Base-by-base conservation (phyloP, 53 echinoderm and acorn worm genomes). In the Temnopleurus reevesii region DNA sequence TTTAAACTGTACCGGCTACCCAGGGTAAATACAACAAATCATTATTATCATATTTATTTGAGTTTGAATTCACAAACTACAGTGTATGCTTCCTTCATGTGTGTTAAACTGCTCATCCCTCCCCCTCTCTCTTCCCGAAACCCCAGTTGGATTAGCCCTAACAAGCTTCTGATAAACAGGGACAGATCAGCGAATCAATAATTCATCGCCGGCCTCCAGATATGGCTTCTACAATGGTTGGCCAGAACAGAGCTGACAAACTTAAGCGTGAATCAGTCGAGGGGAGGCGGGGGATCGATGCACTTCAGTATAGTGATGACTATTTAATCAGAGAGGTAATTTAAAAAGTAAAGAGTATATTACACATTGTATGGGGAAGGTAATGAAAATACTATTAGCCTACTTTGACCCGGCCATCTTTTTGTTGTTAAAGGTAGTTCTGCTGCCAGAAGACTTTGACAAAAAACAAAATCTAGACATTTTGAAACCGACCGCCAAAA, bases 161-260 rank as follows among this genome's bases (percentile, higher is more conserved):
- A 79, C 79, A 79, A 79, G 79, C 79, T 49, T 17, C 46, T 46
- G 28, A 46, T 79, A 28, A 79, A 79, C 47, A 79, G 49, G 79
- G 79, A 30, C 25, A 79, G 46, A 79, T 79, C 79, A 79, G 46
- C 49, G 28, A 79, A 79, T 79, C 79, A 79, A 79, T 79, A 38
- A 79, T 79, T 45, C 79, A 79, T 25, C 12, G 17, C 21, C 13
- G n/a, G 46, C 79, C 49, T 79, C 29, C 15, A 79, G 46, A 79
- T 79, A 79, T 79, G 49, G 79, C 45, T 46, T 47, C 28, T 24
- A 47, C 79, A 79, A 28, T 8, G 71, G 41, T 17, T 28, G 9
- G 79, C 47, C 49, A 17, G 41, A 30, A 46, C 26, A 29, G 28
- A 17, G 19, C 27, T 79, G 79, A 24, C 34, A 33, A 71, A 41